Base-by-base conservation (phyloP, 2,113 vertebrate genomes). In the Carassius carassius region DNA sequence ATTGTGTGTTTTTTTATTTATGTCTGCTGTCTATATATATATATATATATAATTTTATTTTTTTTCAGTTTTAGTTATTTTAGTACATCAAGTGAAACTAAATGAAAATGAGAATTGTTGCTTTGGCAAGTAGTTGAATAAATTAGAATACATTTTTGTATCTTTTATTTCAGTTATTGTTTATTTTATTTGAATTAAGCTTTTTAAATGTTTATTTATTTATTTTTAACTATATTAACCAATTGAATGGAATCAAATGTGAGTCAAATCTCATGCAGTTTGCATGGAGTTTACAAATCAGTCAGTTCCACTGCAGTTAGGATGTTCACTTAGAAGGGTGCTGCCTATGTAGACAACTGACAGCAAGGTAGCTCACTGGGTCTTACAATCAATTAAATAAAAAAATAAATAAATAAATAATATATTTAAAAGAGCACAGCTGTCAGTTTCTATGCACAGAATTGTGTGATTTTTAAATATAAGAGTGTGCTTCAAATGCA, bases 401-500 rank as follows among this genome's bases (percentile, higher is more conserved):
- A 14, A 5, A 44, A 9, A 44, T 0, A 10, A 44, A 11, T 11
- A 44, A 4, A 37, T 4, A 49, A 8, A 17, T 69, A 1, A 19
- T 35, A 9, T 11, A 41, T 11, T 41, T 69, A 19, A 56, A 19
- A 19, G 14, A 37, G 17, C n/a, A 14, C 21, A 19, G 25, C 44
- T 25, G 6, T 1, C 54, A 9, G 17, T 19, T 56, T 21, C 54
- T 19, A 0, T 19, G 17, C 25, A 58, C 29, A 29, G 25, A 56
- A 32, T 56, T 77, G 0, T 54, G 23, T 9, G 12, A 78, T 54
- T 58, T 17, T n/a, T 16, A n/a, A n/a, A 41, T 60, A 14, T 9
- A 17, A 23, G 32, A 69, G 17, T 86, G 13, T 54, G 56, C 37
- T 75, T 47, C 41, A 85, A 56, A 81, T 81, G 25, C n/a, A n/a